Base-by-base conservation (phyloP, 2,888 invertebrate genomes). In the Mylabris sibirica region DNA sequence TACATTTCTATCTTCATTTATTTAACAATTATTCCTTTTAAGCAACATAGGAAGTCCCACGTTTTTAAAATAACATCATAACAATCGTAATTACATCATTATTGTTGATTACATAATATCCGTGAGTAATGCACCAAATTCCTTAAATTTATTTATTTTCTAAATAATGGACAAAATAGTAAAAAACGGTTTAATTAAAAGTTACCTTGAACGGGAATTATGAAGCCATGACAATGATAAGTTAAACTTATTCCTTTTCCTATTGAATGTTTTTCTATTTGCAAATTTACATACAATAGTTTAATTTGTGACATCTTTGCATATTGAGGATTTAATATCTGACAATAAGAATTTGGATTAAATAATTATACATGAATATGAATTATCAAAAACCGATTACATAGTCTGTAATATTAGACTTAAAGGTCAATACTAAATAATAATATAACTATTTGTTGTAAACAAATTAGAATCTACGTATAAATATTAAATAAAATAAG, bases 201-300 rank as follows among this genome's bases (percentile, higher is more conserved):
- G 53, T 65, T 62, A 59, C 68, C 68, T 68, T 68, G 68, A 34
- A 59, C 57, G 24, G 11, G n/a, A 59, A 65, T 61, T 68, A 62
- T n/a, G 30, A 59, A 65, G 64, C 68, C 68, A 65, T 68, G 68
- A 63, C 65, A 68, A 22, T 68, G 60, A 63, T 68, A 22, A 62
- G 17, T 17, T 44, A 5, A 44, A 44, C 5, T 44, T 17, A 44
- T 17, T 44, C 44, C 34, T 63, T 24, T 57, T 65, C 65, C 62
- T 49, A 14, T 57, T 26, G n/a, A 12, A 24, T 20, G 8, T 44
- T 57, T 22, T 53, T 53, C 5, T 26, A 9, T 57, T 57, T 57
- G 24, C 11, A 3, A 20, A 20, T 57, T 57, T 24, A 24, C 26
- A 57, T 14, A 26, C 24, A 57, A 57, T 57, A 57, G 24, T 22